Base-by-base conservation (phyloP, 2,888 invertebrate genomes). In the Furcula furcula region DNA sequence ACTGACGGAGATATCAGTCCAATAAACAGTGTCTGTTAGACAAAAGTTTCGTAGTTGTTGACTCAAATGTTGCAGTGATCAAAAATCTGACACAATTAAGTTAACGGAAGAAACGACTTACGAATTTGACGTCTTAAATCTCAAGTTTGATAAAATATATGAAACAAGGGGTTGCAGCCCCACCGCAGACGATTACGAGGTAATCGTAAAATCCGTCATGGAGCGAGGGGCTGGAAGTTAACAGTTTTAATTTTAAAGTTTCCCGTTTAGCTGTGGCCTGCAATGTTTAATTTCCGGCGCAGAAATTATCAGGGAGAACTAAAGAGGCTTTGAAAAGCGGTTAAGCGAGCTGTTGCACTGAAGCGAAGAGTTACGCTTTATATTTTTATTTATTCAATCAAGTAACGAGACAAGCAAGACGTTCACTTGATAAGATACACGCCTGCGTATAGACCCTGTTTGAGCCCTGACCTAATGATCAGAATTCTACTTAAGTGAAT, bases 181-280 rank as follows among this genome's bases (percentile, higher is more conserved):
- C 44, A 54, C 52, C 46, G 55, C 63, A 59, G 49, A 53, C 71
- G 70, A 70, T 75, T 68, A 68, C 58, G 55, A 66, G 68, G 75
- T 75, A 69, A 68, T 65, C 50, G 49, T 46, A 49, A 49, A 65
- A 75, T 75, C 66, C 75, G 62, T 78, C 72, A 69, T 72, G 68
- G 57, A 71, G 68, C 56, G 52, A 61, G 63, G 55, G 64, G 65
- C 65, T 60, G 61, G 54, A 68, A 72, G 72, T 73, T 65, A 69
- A 74, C 73, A 76, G 72, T 82, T 82, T 78, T 74, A 78, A 80
- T 81, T 81, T 76, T 70, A 78, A 80, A 80, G 69, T 78, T 83
- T 76, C 58, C 72, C 70, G 70, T 67, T 75, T 68, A 60, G 50
- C 67, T 53, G 62, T 54, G 57, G 73, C 65, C 65, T 67, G 74